phyloP scores from a whole-genome alignment of 1,140 invertebrate genomes.

The Melanaphis sacchari region DNA sequence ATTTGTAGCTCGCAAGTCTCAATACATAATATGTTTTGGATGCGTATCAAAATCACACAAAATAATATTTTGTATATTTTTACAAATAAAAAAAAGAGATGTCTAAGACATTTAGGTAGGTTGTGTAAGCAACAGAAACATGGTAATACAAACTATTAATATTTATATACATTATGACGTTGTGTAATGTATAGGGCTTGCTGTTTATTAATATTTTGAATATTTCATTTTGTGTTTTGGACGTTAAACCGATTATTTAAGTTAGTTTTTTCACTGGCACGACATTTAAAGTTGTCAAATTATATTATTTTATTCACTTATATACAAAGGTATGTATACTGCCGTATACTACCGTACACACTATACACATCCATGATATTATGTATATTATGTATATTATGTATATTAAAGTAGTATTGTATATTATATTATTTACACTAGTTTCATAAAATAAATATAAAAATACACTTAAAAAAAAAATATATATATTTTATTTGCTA shows the following conservation, averaged over 20 bases:
- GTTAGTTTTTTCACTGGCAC: background rate
- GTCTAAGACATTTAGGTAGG: background rate
- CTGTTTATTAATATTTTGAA: background rate
- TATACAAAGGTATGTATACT: background rate
- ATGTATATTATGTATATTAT: too few relatives aligned
- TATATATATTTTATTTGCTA: background rate
- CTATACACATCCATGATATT: background rate
- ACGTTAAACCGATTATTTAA: constrained; percentile 8
- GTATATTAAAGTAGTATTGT: too few relatives aligned
- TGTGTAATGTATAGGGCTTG: background rate
- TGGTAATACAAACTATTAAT: constrained; percentile 5
- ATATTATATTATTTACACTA: background rate
- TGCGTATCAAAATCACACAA: background rate
- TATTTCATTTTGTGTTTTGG: background rate
- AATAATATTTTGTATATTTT: background rate
- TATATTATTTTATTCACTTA: background rate
- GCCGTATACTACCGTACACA: too few relatives aligned
- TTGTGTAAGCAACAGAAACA: background rate
- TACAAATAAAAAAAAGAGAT: background rate
- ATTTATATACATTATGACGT: background rate
- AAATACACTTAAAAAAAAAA: background rate
- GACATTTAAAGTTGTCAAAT: background rate
- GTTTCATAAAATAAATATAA: background rate
- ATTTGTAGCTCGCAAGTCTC: background rate
- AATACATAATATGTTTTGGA: background rate